Evolutionary conservation across 1,140 invertebrate genomes (phyloP).

Genomic region (Eumeta japonica): DNA sequence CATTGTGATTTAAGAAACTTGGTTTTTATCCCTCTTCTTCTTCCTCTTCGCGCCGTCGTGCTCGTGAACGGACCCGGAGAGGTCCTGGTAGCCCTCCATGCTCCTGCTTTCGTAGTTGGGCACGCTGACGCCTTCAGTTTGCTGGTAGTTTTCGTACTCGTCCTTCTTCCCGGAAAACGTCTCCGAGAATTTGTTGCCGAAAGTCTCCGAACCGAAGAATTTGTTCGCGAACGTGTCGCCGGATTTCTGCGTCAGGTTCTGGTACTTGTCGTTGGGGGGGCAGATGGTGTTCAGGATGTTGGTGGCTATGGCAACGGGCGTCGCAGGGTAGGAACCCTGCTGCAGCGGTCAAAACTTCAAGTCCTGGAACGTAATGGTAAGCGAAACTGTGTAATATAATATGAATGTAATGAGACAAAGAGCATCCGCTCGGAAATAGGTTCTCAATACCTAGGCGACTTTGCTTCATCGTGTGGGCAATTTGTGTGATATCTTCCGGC

Average conservation of each 20-base stretch:
- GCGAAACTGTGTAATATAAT: conserved; percentile 1
- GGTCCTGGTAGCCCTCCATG: conserved; percentile 42
- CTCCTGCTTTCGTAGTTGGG: conserved; percentile 32
- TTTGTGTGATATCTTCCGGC: no score
- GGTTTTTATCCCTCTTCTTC: no score
- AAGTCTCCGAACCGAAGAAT: conserved; percentile 41
- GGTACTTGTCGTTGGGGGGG: conserved; percentile 39
- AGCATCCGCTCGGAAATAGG: neutral
- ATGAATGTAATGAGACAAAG: neutral
- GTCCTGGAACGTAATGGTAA: conserved; percentile 32
- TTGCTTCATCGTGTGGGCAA: no score
- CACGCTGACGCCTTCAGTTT: conserved; percentile 37
- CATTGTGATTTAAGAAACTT: no score
- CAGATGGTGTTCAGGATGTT: conserved; percentile 48
- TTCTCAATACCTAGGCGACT: neutral
- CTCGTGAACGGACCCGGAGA: no score
- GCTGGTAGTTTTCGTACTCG: conserved; percentile 40
- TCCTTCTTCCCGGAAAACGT: conserved; percentile 20
- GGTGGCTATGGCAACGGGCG: conserved; percentile 41
- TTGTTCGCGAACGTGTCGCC: conserved; percentile 24
- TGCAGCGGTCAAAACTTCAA: conserved; percentile 61
- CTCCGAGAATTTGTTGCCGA: conserved; percentile 37
- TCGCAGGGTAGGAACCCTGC: conserved; percentile 34
- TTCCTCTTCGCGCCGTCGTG: no score
- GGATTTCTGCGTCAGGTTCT: conserved; percentile 25